Conservation (phyloP, 2,113 vertebrate genomes). For the Lonchura striata region DNA sequence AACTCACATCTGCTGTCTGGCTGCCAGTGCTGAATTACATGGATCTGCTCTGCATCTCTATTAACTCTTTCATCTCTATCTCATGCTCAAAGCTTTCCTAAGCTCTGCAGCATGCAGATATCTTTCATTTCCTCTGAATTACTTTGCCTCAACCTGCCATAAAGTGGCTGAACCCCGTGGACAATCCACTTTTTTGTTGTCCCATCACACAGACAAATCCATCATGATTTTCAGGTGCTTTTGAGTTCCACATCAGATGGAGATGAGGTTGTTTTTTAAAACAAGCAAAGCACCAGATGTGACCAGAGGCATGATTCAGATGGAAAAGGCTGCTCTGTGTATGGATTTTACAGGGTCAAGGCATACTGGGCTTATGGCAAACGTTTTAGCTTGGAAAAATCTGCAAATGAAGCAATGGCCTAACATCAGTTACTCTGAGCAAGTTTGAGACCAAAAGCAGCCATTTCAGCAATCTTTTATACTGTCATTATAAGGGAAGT, state of each 20-base stretch:
- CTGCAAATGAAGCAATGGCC: neutral
- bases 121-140: neutral
- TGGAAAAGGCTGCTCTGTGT: neutral
- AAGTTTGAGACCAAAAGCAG: neutral
- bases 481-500: neutral
- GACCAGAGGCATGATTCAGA: neutral
- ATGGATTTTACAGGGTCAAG: neutral
- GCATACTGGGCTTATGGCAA: neutral
- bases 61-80: neutral
- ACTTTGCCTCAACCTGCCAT: neutral
- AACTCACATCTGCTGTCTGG: rapidly evolving
- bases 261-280: neutral
- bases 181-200: neutral
- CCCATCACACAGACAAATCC: neutral
- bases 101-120: neutral
- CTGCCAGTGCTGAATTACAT: neutral
- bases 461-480: neutral
- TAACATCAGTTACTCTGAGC: neutral
- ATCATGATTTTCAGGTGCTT: neutral
- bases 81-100: neutral
- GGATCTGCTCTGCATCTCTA: neutral
- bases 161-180: neutral
- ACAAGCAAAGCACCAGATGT: neutral
- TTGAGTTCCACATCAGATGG: neutral
- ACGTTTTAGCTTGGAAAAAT: neutral